Percentiles rank a stretch among this genome's conserved stretches.
phyloP scores from a whole-genome alignment of 2,113 vertebrate genomes.

The Astur gentilis region DNA sequence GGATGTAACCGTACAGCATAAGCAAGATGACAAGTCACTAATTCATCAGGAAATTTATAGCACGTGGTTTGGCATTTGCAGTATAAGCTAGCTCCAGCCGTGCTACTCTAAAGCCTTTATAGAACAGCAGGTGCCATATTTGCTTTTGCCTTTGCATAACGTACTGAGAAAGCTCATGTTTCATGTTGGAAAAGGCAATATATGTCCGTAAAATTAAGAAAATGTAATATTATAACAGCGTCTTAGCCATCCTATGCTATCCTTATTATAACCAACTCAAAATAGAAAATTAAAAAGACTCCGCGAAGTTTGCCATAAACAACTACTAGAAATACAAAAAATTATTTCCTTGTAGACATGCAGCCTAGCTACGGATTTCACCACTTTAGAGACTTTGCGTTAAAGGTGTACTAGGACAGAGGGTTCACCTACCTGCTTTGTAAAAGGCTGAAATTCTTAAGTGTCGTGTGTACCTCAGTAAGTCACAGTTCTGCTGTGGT shows the following conservation, averaged over 20 bases:
- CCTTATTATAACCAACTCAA: neutral
- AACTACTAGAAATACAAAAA: neutral
- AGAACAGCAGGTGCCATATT: neutral
- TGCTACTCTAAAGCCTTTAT: neutral
- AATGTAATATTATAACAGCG: neutral
- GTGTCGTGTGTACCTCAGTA: fast-evolving
- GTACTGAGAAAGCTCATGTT: neutral
- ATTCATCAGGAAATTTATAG: neutral
- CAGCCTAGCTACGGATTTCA: neutral
- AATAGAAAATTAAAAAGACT: neutral
- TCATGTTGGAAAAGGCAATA: neutral
- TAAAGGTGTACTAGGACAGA: neutral
- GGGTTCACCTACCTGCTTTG: neutral
- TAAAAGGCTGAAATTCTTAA: neutral
- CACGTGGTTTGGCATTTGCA: neutral
- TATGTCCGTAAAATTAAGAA: neutral
- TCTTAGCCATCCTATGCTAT: neutral
- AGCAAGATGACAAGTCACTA: neutral
- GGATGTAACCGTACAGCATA: neutral
- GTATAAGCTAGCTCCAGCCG: neutral
- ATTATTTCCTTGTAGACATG: neutral
- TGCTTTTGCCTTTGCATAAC: neutral
- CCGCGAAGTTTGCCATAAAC: neutral
- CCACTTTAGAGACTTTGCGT: neutral
- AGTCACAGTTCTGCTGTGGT: neutral